phyloP scores from a whole-genome alignment of 2,113 vertebrate species.

The Synodontis membranacea region DNA sequence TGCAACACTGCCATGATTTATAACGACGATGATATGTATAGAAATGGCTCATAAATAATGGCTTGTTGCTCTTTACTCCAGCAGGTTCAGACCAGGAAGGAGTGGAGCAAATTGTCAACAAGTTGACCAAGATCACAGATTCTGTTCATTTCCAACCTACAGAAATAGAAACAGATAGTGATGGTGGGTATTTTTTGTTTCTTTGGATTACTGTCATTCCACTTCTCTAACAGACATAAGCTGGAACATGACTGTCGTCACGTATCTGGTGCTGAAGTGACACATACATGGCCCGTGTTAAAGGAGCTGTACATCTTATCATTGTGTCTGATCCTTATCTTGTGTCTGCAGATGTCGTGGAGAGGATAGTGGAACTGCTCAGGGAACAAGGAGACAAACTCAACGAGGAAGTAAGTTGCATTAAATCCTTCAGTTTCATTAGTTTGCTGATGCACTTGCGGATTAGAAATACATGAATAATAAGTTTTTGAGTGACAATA shows the following conservation, averaged over 20 bases:
- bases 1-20: neutral
- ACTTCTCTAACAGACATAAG: neutral
- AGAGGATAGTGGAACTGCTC: constrained; percentile 75
- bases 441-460: neutral
- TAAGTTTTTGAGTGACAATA: neutral
- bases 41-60: neutral
- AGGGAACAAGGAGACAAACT: constrained; percentile 73
- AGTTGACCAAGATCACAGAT: constrained; percentile 56
- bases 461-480: neutral
- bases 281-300: neutral
- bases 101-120: constrained; percentile 1
- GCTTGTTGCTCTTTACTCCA: neutral
- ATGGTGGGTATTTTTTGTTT: constrained; percentile 51
- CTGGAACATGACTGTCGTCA: neutral
- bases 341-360: constrained; percentile 63
- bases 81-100: neutral
- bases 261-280: neutral
- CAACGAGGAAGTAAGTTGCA: constrained; percentile 68
- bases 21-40: too few species aligned
- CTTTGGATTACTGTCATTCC: neutral
- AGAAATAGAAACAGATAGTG: constrained; percentile 17
- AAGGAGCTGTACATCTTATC: neutral
- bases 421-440: neutral
- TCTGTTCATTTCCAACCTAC: constrained; percentile 50
- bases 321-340: constrained; percentile 38